phyloP scores from a whole-genome alignment of 2,113 vertebrate species.

The Rousettus leschenaultii region DNA sequence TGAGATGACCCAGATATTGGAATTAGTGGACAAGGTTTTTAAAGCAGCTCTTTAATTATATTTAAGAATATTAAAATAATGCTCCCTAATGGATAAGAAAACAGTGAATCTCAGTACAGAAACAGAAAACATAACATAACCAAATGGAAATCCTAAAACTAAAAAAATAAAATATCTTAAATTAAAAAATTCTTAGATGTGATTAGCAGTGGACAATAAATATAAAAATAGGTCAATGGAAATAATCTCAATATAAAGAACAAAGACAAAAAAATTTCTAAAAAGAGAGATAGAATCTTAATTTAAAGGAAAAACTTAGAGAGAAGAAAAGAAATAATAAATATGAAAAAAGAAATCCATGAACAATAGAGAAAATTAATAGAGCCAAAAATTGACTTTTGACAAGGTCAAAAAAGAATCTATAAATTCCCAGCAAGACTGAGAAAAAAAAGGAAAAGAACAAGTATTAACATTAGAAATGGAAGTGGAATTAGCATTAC shows the following conservation, averaged over 20 bases:
- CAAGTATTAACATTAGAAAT: neutral
- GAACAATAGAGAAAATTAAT: neutral
- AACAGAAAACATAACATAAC: neutral
- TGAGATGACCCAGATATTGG: neutral
- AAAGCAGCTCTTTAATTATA: neutral
- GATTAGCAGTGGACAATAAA: neutral
- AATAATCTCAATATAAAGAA: neutral
- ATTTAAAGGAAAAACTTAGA: neutral
- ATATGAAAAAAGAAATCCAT: neutral
- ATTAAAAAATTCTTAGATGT: neutral
- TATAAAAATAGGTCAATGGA: neutral
- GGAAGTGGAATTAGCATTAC: neutral
- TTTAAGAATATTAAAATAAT: neutral
- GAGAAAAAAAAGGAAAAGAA: neutral
- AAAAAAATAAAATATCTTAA: neutral
- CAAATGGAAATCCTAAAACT: neutral
- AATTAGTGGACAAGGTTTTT: neutral
- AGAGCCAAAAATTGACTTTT: neutral
- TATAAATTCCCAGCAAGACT: neutral
- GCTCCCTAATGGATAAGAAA: neutral
- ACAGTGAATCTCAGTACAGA: neutral
- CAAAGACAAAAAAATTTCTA: neutral
- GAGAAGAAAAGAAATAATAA: neutral
- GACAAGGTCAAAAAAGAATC: neutral
- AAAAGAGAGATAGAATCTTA: neutral